Conservation (phyloP, 2,888 invertebrate species). For the Mycogona germanica region DNA sequence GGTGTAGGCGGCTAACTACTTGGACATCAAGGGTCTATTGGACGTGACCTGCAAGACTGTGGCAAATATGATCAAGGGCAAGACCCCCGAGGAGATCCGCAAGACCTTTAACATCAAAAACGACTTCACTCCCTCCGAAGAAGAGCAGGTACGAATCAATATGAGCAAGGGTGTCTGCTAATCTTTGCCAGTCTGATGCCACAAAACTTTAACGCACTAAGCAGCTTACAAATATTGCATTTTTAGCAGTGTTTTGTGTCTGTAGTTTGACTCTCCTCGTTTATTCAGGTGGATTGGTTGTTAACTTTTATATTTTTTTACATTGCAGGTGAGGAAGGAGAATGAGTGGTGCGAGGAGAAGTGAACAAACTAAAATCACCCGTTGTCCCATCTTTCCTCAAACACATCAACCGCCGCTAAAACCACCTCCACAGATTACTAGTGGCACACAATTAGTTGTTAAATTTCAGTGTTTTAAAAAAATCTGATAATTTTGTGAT, state of each 20-base stretch:
- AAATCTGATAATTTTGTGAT: too few species aligned
- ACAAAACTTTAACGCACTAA: not conserved
- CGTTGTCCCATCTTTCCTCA: too few species aligned
- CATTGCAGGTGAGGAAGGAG: conserved; percentile 67
- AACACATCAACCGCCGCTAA: too few species aligned
- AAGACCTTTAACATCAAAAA: conserved; percentile 96
- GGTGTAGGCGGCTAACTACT: conserved; percentile 83
- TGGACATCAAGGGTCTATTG: conserved; percentile 84
- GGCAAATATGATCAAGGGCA: conserved; percentile 97
- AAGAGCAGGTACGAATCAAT: conserved; percentile 53
- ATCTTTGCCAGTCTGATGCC: not conserved
- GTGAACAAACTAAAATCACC: too few species aligned
- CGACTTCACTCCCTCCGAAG: conserved; percentile 90
- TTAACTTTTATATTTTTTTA: not conserved
- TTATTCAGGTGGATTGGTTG: not conserved
- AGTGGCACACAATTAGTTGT: too few species aligned
- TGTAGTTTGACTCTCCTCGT: not conserved
- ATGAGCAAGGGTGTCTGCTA: not conserved
- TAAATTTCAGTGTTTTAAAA: too few species aligned
- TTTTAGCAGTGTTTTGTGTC: not conserved
- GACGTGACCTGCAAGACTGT: conserved; percentile 98
- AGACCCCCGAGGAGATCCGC: conserved; percentile 93
- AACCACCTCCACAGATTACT: too few species aligned
- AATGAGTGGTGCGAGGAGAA: conserved; percentile 92
- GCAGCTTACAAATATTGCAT: not conserved